Conservation (phyloP, 2,113 vertebrate genomes). For the Oryzias javanicus region DNA sequence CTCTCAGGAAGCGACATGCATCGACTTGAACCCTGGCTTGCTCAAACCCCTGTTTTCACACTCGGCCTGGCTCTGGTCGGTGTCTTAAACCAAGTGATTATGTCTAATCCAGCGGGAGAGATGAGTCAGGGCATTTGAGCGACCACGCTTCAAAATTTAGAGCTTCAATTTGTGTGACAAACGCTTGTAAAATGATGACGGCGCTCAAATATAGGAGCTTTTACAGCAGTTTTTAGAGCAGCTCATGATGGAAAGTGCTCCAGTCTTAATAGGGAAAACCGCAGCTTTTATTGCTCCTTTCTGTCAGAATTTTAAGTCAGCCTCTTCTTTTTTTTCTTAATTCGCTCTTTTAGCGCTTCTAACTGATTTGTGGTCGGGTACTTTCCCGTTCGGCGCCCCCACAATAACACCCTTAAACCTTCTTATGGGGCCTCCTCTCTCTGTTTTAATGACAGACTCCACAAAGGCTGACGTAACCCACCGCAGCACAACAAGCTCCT, state of each 20-base stretch:
- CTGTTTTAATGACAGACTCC: slow-evolving; percentile 61
- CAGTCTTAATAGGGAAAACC: slow-evolving; percentile 41
- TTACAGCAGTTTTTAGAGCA: slow-evolving; percentile 45
- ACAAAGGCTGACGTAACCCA: slow-evolving; percentile 62
- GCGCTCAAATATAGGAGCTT: slow-evolving; percentile 47
- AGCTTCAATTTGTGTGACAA: slow-evolving; percentile 45
- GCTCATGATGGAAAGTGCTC: slow-evolving; percentile 60
- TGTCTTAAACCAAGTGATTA: slow-evolving; percentile 12
- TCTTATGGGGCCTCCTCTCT: slow-evolving; percentile 40
- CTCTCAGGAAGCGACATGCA: slow-evolving; percentile 26
- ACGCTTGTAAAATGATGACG: slow-evolving; percentile 54
- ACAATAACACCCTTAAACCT: slow-evolving; percentile 56
- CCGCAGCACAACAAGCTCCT: slow-evolving; percentile 49
- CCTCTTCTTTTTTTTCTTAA: slow-evolving; percentile 42
- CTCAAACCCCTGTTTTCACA: slow-evolving; percentile 8
- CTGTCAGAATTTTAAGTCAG: slow-evolving; percentile 52
- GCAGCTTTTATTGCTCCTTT: slow-evolving; percentile 54
- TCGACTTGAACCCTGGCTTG: slow-evolving; percentile 36
- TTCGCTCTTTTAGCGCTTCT: slow-evolving; percentile 22
- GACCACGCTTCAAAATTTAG: slow-evolving; percentile 34
- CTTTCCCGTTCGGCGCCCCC: slow-evolving; percentile 41
- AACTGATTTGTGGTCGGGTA: slow-evolving; percentile 59
- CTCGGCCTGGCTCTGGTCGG: slow-evolving; percentile 7
- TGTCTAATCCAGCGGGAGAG: slow-evolving; percentile 33
- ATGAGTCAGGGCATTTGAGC: slow-evolving; percentile 55